These are phyloP conservation scores for Proales similis DNA, from an alignment of 1,140 invertebrate genomes.

Conservation along the genomic window DNA sequence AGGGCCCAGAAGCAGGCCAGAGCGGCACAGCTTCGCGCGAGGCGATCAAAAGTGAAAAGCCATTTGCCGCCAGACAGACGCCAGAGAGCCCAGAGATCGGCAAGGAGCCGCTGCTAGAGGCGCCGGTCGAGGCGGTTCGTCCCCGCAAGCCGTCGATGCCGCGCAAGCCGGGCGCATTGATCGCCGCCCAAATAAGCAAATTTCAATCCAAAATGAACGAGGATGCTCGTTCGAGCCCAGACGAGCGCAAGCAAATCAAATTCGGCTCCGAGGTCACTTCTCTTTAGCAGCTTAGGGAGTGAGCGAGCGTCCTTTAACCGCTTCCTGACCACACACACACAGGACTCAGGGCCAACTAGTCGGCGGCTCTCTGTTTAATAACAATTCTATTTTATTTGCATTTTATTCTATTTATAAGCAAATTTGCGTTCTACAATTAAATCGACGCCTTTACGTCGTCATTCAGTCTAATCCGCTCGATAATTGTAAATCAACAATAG, in stretches of 20 bases:
- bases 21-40: background rate
- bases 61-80: background rate
- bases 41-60: background rate
- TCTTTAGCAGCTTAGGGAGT: background rate
- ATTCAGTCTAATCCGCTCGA: too few species aligned
- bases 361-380: too few species aligned
- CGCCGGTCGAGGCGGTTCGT: background rate
- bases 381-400: too few species aligned
- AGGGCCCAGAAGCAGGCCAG: background rate
- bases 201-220: slow-evolving; percentile 20
- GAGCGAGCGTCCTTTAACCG: too few species aligned
- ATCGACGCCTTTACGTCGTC: too few species aligned
- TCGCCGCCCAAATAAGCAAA: slow-evolving; percentile 19
- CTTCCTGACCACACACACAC: too few species aligned
- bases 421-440: too few species aligned
- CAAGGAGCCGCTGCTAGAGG: background rate
- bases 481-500: too few species aligned
- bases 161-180: slow-evolving; percentile 4
- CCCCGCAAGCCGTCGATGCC: slow-evolving; percentile 23
- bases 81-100: background rate
- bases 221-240: background rate
- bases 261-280: slow-evolving; percentile 24
- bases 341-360: too few species aligned
- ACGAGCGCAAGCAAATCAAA: slow-evolving; percentile 1
- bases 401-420: too few species aligned